Conservation (phyloP, 2,888 invertebrate genomes). For the Coenonympha arcania region DNA sequence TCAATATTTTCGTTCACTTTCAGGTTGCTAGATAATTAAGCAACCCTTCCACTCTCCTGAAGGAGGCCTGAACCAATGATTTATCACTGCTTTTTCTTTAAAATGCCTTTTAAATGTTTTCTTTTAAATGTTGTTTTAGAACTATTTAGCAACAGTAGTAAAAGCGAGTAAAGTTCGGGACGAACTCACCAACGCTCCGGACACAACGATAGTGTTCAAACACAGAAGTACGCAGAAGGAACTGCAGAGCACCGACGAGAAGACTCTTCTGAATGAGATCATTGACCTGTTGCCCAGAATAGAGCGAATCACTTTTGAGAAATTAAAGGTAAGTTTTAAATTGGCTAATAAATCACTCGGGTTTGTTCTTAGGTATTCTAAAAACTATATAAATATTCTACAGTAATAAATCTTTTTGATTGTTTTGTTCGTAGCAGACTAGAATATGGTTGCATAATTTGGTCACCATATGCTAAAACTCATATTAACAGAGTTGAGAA, state of each 20-base stretch:
- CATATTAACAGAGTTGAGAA: too few relatives aligned
- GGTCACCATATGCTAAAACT: too few relatives aligned
- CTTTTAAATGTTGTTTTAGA: constrained; percentile 38
- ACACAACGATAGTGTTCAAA: constrained; percentile 48
- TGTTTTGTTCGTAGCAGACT: too few relatives aligned
- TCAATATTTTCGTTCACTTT: not conserved
- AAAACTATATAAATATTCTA: too few relatives aligned
- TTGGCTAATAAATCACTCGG: too few relatives aligned
- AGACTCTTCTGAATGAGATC: constrained; percentile 45
- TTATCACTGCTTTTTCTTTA: too few relatives aligned
- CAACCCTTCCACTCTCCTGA: too few relatives aligned
- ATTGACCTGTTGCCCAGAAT: constrained; percentile 46
- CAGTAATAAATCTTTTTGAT: too few relatives aligned
- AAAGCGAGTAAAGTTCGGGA: constrained; percentile 43
- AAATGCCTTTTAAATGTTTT: not conserved
- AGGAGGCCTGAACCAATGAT: too few relatives aligned
- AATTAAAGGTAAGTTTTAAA: constrained; percentile 51
- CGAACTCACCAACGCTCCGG: constrained; percentile 41
- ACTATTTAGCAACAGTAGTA: constrained; percentile 46
- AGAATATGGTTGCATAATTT: too few relatives aligned
- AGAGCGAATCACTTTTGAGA: constrained; percentile 44
- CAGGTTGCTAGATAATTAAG: too few relatives aligned
- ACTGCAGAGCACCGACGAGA: constrained; percentile 48
- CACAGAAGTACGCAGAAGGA: constrained; percentile 41
- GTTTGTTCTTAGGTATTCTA: too few relatives aligned